phyloP scores from a whole-genome alignment of 1,140 invertebrate genomes.

The Nasonia giraulti region DNA sequence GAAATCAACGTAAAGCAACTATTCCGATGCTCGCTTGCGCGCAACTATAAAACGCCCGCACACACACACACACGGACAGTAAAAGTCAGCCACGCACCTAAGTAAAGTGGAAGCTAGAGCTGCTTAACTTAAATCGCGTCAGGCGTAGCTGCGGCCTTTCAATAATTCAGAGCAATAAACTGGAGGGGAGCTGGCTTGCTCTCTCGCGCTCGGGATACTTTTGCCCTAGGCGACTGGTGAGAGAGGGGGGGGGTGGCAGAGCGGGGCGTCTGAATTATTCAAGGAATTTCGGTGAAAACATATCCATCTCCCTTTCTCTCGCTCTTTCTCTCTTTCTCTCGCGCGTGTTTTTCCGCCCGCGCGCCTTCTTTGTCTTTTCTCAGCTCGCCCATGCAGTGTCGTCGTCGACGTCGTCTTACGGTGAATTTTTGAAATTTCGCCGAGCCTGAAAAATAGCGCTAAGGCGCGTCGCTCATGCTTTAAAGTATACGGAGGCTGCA shows the following conservation, averaged over 20 bases:
- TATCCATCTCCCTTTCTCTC: slow-evolving; percentile 26
- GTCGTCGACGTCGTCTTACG: not conserved
- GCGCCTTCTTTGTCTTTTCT: not conserved
- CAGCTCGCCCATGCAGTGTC: not conserved
- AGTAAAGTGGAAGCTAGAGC: slow-evolving; percentile 25
- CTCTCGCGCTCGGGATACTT: slow-evolving; percentile 50
- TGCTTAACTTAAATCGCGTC: slow-evolving; percentile 50
- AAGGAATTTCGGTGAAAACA: slow-evolving; percentile 60
- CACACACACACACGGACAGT: not conserved
- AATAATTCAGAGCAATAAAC: slow-evolving; percentile 64
- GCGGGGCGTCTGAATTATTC: slow-evolving; percentile 57
- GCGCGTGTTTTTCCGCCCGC: not conserved
- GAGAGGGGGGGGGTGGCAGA: not conserved
- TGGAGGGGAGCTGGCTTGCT: slow-evolving; percentile 16
- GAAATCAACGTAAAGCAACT: slow-evolving; percentile 41
- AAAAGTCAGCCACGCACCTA: slow-evolving; percentile 19
- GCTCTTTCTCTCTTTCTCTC: not conserved
- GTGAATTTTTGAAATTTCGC: not conserved
- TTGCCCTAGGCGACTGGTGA: slow-evolving; percentile 1
- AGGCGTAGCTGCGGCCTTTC: slow-evolving; percentile 45
- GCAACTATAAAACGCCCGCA: slow-evolving; percentile 10
- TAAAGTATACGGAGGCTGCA: not conserved
- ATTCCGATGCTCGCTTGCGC: slow-evolving; percentile 21
- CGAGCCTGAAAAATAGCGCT: not conserved
- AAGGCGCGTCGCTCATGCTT: not conserved